Conservation (phyloP, 1,140 invertebrate species). For the Maconellicoccus hirsutus region DNA sequence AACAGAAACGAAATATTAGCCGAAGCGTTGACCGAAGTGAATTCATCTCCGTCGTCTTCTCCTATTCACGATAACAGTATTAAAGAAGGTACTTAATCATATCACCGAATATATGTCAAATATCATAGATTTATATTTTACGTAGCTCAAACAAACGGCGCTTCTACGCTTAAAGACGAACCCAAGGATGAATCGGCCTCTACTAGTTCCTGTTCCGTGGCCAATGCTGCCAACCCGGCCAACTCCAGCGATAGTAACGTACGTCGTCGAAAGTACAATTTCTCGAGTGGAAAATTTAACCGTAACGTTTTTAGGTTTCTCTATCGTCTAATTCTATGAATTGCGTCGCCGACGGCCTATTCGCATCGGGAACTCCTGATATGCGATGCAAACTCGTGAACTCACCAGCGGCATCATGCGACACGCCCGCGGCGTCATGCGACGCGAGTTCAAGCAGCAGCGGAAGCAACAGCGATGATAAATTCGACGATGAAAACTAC, state of each 20-base stretch:
- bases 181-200: no score
- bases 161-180: no score
- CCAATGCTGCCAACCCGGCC: no score
- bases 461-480: constrained; percentile 22
- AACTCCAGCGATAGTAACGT: no score
- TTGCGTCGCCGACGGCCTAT: not conserved
- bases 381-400: not conserved
- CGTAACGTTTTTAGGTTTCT: not conserved
- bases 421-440: not conserved
- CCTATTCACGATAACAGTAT: no score
- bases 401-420: not conserved
- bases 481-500: constrained; percentile 23
- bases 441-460: not conserved
- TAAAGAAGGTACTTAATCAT: no score
- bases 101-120: no score
- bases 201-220: no score
- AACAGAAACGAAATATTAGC: constrained; percentile 9
- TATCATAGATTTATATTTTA: no score
- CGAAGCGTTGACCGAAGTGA: not conserved
- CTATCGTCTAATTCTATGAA: not conserved
- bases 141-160: no score
- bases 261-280: no score
- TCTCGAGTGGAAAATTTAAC: no score
- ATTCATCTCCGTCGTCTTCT: not conserved
- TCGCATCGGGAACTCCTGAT: not conserved